Evolutionary conservation across 64 coral and sea anemone genomes (phyloP).

Genomic region (Hydrozoanthus tunicans): DNA sequence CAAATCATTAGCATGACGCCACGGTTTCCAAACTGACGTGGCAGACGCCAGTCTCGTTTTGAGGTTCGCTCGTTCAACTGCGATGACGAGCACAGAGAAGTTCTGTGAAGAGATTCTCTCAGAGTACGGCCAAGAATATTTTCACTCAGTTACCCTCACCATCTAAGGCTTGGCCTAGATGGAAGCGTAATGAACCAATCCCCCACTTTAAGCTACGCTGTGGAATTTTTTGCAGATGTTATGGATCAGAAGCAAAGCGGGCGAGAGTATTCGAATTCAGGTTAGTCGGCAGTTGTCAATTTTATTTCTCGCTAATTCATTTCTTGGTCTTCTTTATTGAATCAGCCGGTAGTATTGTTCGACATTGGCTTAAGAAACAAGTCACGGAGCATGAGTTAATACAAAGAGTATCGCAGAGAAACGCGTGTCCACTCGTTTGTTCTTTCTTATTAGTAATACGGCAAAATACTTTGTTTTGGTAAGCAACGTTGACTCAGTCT

Average conservation of each 20-base stretch:
- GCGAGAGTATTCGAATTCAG: constrained; percentile 21
- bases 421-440: not conserved
- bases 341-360: too few species aligned
- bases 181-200: constrained; percentile 40
- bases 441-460: not conserved
- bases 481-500: not conserved
- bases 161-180: not conserved
- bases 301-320: not conserved
- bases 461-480: constrained; percentile 10
- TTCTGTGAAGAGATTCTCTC: not conserved
- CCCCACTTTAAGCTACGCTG: constrained; percentile 41
- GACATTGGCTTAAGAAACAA: not conserved
- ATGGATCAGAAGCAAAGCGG: constrained; percentile 36
- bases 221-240: constrained; percentile 58
- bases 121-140: not conserved
- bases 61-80: not conserved
- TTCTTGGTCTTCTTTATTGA: not conserved
- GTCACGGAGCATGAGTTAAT: constrained; percentile 25
- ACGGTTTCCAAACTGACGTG: constrained; percentile 46
- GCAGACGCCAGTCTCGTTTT: constrained; percentile 34
- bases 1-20: constrained; percentile 30
- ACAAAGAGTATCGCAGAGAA: not conserved
- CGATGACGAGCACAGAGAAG: not conserved
- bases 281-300: not conserved
- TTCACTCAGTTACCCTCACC: not conserved